Evolutionary conservation across 1,140 invertebrate genomes (phyloP).

Genomic region (Lepidurus couesii): DNA sequence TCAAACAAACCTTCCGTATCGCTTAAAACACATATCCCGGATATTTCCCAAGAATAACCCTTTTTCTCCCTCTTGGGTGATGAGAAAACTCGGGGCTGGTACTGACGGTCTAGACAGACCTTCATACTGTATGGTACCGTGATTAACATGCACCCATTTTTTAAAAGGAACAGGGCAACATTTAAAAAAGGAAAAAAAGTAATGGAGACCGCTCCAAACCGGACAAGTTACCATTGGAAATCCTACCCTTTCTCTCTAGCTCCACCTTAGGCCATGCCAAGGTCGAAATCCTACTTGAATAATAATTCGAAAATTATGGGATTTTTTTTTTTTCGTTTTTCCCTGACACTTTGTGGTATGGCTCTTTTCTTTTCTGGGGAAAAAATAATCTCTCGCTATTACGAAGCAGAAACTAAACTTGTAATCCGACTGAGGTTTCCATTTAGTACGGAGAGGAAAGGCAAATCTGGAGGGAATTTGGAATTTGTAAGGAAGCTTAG

Average conservation of each 20-base stretch:
- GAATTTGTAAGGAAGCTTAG: too few species aligned
- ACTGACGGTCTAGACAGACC: neutral
- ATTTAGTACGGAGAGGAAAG: too few species aligned
- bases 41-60: too few species aligned
- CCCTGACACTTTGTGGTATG: neutral
- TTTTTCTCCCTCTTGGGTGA: too few species aligned
- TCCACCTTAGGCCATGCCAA: neutral
- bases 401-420: too few species aligned
- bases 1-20: too few species aligned
- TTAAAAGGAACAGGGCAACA: neutral
- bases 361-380: neutral
- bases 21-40: too few species aligned
- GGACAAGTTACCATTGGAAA: neutral
- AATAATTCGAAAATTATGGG: neutral
- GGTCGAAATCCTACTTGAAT: neutral
- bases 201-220: constrained; percentile 3
- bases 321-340: neutral
- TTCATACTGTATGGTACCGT: neutral
- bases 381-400: neutral
- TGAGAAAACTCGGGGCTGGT: neutral
- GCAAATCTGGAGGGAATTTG: too few species aligned
- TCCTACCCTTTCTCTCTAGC: neutral
- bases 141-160: constrained; percentile 16
- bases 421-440: too few species aligned
- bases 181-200: neutral